Percentiles rank a stretch among this genome's conserved stretches.
These are phyloP conservation scores for Bucorvus abyssinicus DNA, from an alignment of 2,797 vertebrate genomes.

Conservation along the genomic window DNA sequence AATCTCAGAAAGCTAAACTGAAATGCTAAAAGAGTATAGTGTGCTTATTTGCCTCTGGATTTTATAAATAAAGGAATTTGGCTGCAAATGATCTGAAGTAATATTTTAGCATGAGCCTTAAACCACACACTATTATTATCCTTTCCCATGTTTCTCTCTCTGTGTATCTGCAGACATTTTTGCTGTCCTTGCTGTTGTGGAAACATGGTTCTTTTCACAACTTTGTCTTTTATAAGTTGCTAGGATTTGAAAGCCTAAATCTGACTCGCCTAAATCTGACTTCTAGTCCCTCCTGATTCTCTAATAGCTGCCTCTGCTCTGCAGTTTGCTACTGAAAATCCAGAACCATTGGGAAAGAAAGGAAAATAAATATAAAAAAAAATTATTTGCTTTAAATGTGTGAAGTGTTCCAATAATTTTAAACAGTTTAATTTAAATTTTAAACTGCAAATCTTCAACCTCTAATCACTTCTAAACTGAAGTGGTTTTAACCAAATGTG, in stretches of 20 bases:
- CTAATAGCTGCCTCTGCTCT: neutral
- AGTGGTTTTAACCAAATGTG: conserved; percentile 79
- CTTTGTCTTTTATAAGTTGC: neutral
- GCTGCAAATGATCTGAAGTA: neutral
- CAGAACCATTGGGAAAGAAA: conserved; percentile 25
- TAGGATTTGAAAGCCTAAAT: neutral
- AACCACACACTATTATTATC: neutral
- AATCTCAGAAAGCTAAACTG: neutral
- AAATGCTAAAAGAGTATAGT: neutral
- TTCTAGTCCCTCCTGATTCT: neutral
- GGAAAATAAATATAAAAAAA: conserved; percentile 63
- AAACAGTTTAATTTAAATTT: conserved; percentile 81
- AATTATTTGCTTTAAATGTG: conserved; percentile 76
- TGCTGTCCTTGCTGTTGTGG: neutral
- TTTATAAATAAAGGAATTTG: conserved; percentile 17
- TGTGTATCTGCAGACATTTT: neutral
- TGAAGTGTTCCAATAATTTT: conserved; percentile 75
- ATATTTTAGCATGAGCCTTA: conserved; percentile 44
- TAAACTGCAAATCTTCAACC: conserved; percentile 76
- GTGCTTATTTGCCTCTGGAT: neutral
- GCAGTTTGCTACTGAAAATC: conserved; percentile 31
- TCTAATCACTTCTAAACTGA: conserved; percentile 79
- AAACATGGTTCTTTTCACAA: neutral
- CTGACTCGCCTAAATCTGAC: neutral
- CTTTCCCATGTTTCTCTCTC: neutral